Conservation (phyloP, 2,113 vertebrate species). For the Bagarius yarrelli region DNA sequence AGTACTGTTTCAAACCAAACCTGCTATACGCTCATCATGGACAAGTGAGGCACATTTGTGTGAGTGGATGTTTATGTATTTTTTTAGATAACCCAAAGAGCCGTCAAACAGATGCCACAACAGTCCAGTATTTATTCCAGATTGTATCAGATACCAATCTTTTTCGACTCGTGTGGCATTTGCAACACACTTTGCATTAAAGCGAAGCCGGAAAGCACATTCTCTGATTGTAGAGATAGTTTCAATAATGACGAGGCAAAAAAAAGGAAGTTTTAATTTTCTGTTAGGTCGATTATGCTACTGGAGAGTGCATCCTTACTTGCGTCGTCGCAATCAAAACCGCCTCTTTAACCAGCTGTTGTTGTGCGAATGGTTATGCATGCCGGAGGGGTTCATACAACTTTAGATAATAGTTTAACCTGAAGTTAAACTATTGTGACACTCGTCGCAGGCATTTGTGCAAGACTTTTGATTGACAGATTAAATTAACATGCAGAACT, state of each 20-base stretch:
- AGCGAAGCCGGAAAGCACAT: background rate
- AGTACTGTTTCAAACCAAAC: background rate
- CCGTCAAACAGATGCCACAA: background rate
- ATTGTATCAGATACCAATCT: background rate
- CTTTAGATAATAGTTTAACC: background rate
- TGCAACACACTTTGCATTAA: constrained; percentile 22
- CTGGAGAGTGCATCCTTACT: background rate
- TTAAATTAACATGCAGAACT: background rate
- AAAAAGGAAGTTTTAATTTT: no score
- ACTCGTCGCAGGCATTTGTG: background rate
- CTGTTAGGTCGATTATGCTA: no score
- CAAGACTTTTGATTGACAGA: background rate
- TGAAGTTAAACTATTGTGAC: background rate
- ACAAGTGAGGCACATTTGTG: background rate
- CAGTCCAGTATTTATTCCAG: background rate
- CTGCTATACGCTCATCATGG: background rate
- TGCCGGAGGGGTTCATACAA: background rate
- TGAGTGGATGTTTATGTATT: background rate
- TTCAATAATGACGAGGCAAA: background rate
- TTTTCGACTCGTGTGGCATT: background rate
- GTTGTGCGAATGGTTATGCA: background rate
- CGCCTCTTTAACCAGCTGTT: background rate
- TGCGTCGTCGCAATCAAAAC: background rate
- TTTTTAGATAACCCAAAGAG: background rate
- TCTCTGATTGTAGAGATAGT: background rate